A percentile compares a stretch with the other conserved stretches of the same genome.
Conservation (phyloP, 2,113 vertebrate genomes). For the Fregetta grallaria region DNA sequence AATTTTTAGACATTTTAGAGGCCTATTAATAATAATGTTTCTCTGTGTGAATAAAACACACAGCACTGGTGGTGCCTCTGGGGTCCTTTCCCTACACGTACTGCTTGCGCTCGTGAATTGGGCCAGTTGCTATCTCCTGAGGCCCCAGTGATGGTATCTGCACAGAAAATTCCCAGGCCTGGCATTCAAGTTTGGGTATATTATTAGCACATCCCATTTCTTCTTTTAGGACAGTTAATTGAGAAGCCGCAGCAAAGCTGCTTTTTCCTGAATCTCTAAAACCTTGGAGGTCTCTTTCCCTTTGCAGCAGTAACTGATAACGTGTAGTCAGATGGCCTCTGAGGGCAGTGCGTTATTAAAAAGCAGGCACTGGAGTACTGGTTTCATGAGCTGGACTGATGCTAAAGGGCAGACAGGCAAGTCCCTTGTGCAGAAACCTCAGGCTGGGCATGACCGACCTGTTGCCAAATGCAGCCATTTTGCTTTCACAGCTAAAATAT, state of each 20-base stretch:
- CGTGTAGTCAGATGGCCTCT: not conserved
- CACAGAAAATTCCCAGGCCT: not conserved
- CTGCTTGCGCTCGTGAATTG: not conserved
- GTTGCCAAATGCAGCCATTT: not conserved
- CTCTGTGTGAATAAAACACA: not conserved
- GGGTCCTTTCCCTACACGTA: not conserved
- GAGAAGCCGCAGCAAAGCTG: not conserved
- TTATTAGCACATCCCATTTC: not conserved
- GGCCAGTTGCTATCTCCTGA: not conserved
- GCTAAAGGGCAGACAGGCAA: not conserved
- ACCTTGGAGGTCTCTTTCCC: not conserved
- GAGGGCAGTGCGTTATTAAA: not conserved
- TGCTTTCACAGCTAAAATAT: not conserved
- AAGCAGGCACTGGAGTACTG: not conserved
- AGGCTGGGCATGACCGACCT: not conserved
- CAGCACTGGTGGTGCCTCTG: not conserved
- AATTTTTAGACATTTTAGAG: not conserved
- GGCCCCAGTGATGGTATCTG: not conserved
- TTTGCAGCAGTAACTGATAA: not conserved
- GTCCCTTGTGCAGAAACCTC: not conserved
- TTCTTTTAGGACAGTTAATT: constrained; percentile 4
- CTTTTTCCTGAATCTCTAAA: not conserved
- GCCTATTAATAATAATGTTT: not conserved
- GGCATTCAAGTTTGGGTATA: not conserved
- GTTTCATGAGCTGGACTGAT: not conserved